Evolutionary conservation across 2,113 vertebrate species (phyloP).

Genomic region (Nipponia nippon): DNA sequence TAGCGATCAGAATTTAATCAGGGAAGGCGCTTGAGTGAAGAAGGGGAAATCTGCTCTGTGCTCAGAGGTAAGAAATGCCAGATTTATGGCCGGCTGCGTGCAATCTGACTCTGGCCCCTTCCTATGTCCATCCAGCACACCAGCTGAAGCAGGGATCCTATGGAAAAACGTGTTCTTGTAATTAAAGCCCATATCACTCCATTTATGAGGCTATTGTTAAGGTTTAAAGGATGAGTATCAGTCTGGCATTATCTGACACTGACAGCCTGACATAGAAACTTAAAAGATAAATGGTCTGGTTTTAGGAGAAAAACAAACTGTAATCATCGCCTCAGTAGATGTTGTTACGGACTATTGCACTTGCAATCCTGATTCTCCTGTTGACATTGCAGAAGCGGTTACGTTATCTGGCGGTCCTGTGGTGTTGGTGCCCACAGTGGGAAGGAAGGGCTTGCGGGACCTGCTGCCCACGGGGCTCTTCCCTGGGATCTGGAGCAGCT

Average conservation of each 20-base stretch:
- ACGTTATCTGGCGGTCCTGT: rapidly evolving
- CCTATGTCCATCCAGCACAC: rapidly evolving
- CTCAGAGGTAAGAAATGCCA: neutral
- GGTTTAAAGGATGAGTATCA: neutral
- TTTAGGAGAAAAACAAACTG: neutral
- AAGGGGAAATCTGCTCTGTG: neutral
- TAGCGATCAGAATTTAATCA: neutral
- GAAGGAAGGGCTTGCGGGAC: neutral
- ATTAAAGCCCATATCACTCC: neutral
- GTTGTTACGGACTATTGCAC: neutral
- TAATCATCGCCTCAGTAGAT: neutral
- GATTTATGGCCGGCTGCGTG: neutral
- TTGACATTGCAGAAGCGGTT: neutral
- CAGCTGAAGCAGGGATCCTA: neutral
- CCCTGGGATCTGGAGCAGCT: neutral
- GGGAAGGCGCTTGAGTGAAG: neutral
- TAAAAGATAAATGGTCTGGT: neutral
- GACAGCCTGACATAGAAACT: neutral
- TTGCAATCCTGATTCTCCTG: neutral
- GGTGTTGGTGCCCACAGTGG: rapidly evolving
- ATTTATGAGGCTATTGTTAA: neutral
- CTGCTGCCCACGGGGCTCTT: neutral
- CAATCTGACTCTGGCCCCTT: neutral
- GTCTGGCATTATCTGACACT: neutral
- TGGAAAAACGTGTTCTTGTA: neutral